These are phyloP conservation scores for Lepisosteus oculatus DNA, from an alignment of 2,113 vertebrate species.

Conservation along the genomic window DNA sequence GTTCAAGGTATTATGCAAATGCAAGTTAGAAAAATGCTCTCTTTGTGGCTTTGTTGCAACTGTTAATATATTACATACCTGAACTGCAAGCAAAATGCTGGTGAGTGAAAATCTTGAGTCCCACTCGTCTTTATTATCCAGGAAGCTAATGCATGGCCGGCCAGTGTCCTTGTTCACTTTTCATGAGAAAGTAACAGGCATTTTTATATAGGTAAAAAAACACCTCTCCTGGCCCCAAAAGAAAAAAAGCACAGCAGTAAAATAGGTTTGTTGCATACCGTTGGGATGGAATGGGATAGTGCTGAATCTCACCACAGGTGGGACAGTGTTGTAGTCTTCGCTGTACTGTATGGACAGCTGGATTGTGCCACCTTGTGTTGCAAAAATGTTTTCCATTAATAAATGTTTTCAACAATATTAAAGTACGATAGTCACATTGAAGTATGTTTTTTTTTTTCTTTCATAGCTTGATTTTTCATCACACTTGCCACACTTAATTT, in stretches of 20 bases:
- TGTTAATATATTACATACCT: conserved; percentile 27
- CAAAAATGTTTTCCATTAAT: too few relatives aligned
- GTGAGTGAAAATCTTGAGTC: conserved; percentile 29
- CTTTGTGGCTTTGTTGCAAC: too few relatives aligned
- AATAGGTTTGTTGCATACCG: conserved; percentile 39
- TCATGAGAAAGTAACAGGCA: neutral
- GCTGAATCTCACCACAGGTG: conserved; percentile 49
- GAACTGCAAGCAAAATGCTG: conserved; percentile 30
- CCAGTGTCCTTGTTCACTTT: conserved; percentile 33
- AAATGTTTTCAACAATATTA: too few relatives aligned
- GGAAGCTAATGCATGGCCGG: conserved; percentile 32
- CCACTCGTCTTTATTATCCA: conserved; percentile 26
- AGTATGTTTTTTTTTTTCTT: too few relatives aligned
- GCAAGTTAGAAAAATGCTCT: too few relatives aligned
- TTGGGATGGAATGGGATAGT: conserved; percentile 64
- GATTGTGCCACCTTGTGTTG: conserved; percentile 37
- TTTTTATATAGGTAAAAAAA: too few relatives aligned
- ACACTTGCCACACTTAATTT: too few relatives aligned
- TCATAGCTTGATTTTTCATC: too few relatives aligned
- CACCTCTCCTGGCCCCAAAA: too few relatives aligned
- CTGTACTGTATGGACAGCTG: conserved; percentile 45
- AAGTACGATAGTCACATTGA: too few relatives aligned
- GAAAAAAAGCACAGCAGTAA: too few relatives aligned
- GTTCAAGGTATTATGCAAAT: too few relatives aligned
- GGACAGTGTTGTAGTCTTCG: conserved; percentile 39